Evolutionary conservation across 2,797 vertebrate species (phyloP).

Genomic region (Furcifer pardalis): DNA sequence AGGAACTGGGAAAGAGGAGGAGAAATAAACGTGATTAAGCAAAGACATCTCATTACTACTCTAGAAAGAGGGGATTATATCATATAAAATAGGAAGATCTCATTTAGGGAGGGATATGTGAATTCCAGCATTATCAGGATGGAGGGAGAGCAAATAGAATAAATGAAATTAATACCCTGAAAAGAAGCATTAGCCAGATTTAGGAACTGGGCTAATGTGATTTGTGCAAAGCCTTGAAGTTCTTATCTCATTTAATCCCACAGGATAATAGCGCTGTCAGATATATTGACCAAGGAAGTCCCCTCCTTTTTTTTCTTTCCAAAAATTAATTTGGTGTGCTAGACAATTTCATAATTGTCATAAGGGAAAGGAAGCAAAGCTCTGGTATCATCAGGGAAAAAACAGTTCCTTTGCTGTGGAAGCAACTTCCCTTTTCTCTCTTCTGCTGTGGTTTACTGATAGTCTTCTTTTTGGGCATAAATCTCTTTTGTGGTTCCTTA

Average conservation of each 20-base stretch:
- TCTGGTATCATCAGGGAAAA: neutral
- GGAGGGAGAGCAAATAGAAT: conserved; percentile 74
- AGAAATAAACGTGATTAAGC: conserved; percentile 58
- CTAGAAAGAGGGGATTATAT: conserved; percentile 66
- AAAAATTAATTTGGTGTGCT: conserved; percentile 39
- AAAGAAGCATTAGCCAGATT: conserved; percentile 74
- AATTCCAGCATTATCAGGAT: conserved; percentile 67
- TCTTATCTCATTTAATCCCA: conserved; percentile 74
- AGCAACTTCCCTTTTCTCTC: rapidly evolving
- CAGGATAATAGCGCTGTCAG: conserved; percentile 65
- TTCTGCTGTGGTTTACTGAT: neutral
- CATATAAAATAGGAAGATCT: conserved; percentile 64
- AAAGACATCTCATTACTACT: conserved; percentile 62
- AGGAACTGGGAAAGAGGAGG: conserved; percentile 41
- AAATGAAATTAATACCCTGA: conserved; percentile 77
- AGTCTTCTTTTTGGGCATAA: conserved; percentile 14
- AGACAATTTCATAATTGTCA: conserved; percentile 45
- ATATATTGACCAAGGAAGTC: conserved; percentile 62
- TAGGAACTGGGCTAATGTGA: conserved; percentile 75
- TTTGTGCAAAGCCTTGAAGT: conserved; percentile 69
- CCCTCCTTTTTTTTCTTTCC: conserved; percentile 8
- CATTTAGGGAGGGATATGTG: conserved; percentile 55
- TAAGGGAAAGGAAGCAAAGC: rapidly evolving
- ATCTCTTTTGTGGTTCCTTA: neutral
- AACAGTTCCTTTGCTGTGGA: neutral